phyloP scores from a whole-genome alignment of 2,888 invertebrate genomes.

The Drosophila prostipennis region DNA sequence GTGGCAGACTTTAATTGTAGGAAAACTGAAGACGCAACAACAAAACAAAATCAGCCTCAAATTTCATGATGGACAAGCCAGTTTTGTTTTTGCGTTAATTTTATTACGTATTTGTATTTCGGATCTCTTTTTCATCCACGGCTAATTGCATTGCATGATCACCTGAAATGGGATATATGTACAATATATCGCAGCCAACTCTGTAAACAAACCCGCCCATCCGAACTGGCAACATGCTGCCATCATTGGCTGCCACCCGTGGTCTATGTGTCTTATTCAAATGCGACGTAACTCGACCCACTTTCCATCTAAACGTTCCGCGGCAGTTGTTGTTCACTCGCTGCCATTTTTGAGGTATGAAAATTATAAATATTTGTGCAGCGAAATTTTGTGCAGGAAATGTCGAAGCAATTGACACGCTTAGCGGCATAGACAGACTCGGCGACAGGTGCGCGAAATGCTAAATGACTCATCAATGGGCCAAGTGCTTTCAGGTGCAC shows the following conservation, averaged over 20 bases:
- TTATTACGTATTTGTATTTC: slow-evolving; percentile 63
- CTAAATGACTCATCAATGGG: slow-evolving; percentile 41
- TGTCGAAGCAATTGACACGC: slow-evolving; percentile 69
- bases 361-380: slow-evolving; percentile 66
- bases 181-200: slow-evolving; percentile 22
- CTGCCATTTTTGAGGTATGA: slow-evolving; percentile 36
- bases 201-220: slow-evolving; percentile 36
- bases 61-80: slow-evolving; percentile 50
- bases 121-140: slow-evolving; percentile 33
- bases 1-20: slow-evolving; percentile 39
- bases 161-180: slow-evolving; percentile 49
- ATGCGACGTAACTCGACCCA: slow-evolving; percentile 75
- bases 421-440: slow-evolving; percentile 27
- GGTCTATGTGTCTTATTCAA: slow-evolving; percentile 54
- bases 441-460: slow-evolving; percentile 39
- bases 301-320: slow-evolving; percentile 50
- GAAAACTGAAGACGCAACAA: slow-evolving; percentile 52
- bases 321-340: slow-evolving; percentile 31
- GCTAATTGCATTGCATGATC: slow-evolving; percentile 76
- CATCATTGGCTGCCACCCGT: slow-evolving; percentile 19
- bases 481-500: slow-evolving; percentile 31
- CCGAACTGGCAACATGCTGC: slow-evolving; percentile 36
- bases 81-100: slow-evolving; percentile 67
- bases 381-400: slow-evolving; percentile 68
- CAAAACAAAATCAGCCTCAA: slow-evolving; percentile 47